A percentile compares a stretch with the other conserved stretches of the same genome.
Conservation (phyloP, 2,888 invertebrate genomes). For the Nephrotoma guestfalica region DNA sequence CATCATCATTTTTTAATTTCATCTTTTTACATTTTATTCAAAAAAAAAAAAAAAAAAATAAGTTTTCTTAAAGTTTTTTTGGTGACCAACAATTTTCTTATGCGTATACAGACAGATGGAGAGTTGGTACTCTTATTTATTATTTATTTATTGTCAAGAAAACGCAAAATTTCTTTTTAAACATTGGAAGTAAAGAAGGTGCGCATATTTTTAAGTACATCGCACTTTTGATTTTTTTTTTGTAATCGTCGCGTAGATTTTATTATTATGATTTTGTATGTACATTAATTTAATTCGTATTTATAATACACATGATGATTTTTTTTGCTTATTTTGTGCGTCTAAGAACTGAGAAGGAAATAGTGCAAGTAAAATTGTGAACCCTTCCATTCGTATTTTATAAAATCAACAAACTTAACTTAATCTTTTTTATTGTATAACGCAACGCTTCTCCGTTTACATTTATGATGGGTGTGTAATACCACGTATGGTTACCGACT, state of each 20-base stretch:
- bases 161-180: not conserved
- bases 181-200: not conserved
- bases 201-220: not conserved
- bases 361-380: not conserved
- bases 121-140: not conserved
- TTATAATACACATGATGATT: not conserved
- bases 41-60: not conserved
- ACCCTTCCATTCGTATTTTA: not conserved
- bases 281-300: not conserved
- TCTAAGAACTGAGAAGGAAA: not conserved
- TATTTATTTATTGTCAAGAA: not conserved
- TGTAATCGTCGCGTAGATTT: not conserved
- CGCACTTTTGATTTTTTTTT: not conserved
- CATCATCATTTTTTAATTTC: not conserved
- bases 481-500: not conserved
- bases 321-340: not conserved
- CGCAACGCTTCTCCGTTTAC: too few relatives aligned
- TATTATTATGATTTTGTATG: not conserved
- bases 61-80: not conserved
- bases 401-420: too few relatives aligned
- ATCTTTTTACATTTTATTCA: not conserved
- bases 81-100: not conserved
- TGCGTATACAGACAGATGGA: not conserved
- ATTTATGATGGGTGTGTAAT: too few relatives aligned
- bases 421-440: too few relatives aligned